Evolutionary conservation across 2,888 invertebrate species (phyloP).

Genomic region (Drosophila stalkeri): DNA sequence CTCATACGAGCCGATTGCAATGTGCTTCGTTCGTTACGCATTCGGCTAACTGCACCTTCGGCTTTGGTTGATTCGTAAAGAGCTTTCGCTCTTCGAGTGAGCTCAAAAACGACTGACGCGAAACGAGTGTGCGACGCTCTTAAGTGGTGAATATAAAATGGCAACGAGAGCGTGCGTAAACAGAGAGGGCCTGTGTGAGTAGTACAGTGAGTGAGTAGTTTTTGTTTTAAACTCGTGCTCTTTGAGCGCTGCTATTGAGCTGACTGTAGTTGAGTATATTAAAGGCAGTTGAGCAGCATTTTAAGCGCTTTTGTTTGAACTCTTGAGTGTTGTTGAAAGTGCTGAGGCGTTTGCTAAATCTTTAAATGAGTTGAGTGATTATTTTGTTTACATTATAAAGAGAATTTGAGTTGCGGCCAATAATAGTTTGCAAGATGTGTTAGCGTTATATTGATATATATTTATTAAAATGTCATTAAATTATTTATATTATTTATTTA

Average conservation of each 20-base stretch:
- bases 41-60: constrained; percentile 13
- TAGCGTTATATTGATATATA: too few relatives aligned
- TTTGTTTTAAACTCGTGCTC: background rate
- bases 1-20: constrained; percentile 21
- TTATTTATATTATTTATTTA: too few relatives aligned
- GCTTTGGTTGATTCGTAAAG: constrained; percentile 19
- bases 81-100: constrained; percentile 49
- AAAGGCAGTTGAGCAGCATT: too few relatives aligned
- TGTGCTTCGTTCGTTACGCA: constrained; percentile 21
- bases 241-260: background rate
- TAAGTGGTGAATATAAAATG: constrained; percentile 44
- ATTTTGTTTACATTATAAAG: background rate
- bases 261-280: background rate
- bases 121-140: constrained; percentile 29
- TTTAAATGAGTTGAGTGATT: background rate
- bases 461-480: too few relatives aligned
- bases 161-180: too few relatives aligned
- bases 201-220: background rate
- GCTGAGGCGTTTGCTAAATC: background rate
- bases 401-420: background rate
- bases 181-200: background rate
- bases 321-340: background rate
- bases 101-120: constrained; percentile 10
- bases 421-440: background rate
- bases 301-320: too few relatives aligned